Percentiles rank a stretch among this genome's conserved stretches.
Conservation (phyloP, 2,113 vertebrate genomes). For the Prunella himalayana region DNA sequence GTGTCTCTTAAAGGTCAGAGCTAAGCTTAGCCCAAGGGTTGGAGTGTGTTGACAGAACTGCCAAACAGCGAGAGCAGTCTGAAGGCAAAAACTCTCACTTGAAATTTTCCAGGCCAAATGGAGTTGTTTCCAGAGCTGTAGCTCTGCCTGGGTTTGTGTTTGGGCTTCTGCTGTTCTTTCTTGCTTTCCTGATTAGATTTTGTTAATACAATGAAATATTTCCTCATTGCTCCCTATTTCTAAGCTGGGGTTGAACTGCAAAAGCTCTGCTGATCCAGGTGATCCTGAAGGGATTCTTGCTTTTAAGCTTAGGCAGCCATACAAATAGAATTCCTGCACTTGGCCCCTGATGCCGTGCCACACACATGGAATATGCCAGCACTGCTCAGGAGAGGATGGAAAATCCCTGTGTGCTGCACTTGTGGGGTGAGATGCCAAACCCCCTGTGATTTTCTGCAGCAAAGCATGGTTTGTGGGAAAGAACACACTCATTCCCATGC, state of each 20-base stretch:
- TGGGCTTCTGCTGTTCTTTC: background rate
- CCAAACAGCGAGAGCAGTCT: background rate
- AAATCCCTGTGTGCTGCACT: background rate
- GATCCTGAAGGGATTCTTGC: background rate
- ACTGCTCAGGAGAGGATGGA: background rate
- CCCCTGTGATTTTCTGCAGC: background rate
- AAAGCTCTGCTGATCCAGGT: conserved; percentile 23
- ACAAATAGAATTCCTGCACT: background rate
- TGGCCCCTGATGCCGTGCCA: background rate
- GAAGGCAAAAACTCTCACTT: background rate
- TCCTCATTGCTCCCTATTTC: background rate
- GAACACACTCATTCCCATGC: background rate
- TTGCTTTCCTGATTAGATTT: background rate
- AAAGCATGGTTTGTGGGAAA: background rate
- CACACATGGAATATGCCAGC: background rate
- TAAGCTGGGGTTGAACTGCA: background rate
- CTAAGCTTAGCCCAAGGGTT: conserved; percentile 27
- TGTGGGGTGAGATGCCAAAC: background rate
- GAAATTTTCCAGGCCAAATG: background rate
- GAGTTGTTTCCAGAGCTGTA: background rate
- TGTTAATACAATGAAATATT: background rate
- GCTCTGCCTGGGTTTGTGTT: background rate
- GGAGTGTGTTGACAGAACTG: background rate
- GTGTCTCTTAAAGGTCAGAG: conserved; percentile 42
- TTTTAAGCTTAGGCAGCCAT: background rate